A percentile compares a stretch with the other conserved stretches of the same genome.
These are phyloP conservation scores for Bombylius major DNA, from an alignment of 2,888 invertebrate species.

Conservation along the genomic window DNA sequence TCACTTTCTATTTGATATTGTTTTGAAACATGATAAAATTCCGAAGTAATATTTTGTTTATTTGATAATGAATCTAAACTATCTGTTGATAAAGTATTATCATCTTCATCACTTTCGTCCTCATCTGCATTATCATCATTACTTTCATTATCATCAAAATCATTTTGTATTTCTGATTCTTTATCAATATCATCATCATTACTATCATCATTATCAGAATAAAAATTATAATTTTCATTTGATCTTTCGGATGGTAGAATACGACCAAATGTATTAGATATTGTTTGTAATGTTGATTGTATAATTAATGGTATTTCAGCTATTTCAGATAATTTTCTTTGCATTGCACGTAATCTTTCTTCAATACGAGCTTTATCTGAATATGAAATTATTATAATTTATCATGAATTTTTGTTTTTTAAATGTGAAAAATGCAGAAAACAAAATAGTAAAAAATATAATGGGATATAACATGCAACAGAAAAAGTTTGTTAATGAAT, in stretches of 20 bases:
- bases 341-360: constrained; percentile 31
- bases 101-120: constrained; percentile 12
- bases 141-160: constrained; percentile 24
- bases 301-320: constrained; percentile 35
- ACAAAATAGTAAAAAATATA: no score
- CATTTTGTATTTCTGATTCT: constrained; percentile 17
- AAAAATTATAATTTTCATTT: neutral
- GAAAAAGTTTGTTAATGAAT: no score
- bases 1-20: neutral
- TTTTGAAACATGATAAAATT: constrained; percentile 28
- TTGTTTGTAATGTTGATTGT: constrained; percentile 32
- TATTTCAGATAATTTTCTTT: constrained; percentile 34
- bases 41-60: constrained; percentile 24
- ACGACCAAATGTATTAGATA: constrained; percentile 31
- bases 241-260: constrained; percentile 17
- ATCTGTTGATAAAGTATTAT: constrained; percentile 9
- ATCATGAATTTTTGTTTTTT: no score
- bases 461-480: no score
- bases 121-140: constrained; percentile 10
- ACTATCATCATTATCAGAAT: neutral
- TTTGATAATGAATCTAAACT: constrained; percentile 7
- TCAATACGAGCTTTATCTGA: constrained; percentile 20
- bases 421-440: no score
- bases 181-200: neutral
- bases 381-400: neutral